Evolutionary conservation across 2,888 invertebrate genomes (phyloP), one percentile per base, ranked within the genome.

Genomic region (Liopterus haemorrhoidalis): DNA sequence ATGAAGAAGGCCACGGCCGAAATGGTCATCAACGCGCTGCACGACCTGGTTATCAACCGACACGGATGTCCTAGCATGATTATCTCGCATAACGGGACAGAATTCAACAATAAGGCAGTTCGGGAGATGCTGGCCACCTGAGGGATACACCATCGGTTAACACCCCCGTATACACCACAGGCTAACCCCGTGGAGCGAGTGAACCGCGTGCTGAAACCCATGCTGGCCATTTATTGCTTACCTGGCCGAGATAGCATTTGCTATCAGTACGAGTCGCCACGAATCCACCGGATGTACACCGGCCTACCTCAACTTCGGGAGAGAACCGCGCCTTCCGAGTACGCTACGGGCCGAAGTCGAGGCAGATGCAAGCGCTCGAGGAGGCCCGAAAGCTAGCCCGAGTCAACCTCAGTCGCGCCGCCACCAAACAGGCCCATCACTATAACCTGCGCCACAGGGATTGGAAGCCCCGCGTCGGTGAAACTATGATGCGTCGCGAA

Each of bases 111-210:
- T 46, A 6, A 37, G 14, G 21, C 11, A 9, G 8, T 21, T 18
- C 8, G 14, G 24, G 16, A 11, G 15, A n/a, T 40, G 9, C 19
- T 30, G n/a, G 8, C 15, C 11, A 31, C 33, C 19, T 8, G 5
- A 16, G 25, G 32, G 6, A 30, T 28, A 28, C 2, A 15, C 3
- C 44, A 50, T 22, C 41, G 39, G 1, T 31, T 19, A 4, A 59
- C 55, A 0, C 56, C 58, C 1, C 49, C 52, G 1, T 60, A 62
- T 36, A 45, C 55, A 2, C 54, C 57, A 0, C 59, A 61, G 21
- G 57, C 53, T 2, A 62, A 64, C 41, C 57, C 59, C 0, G 56
- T 56, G 0, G 60, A 62, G 33, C 19, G 61, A 11, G 49, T 53
- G 0, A 62, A 62, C 27, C 28, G 56, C 9, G 54, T 54, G 0